phyloP scores from a whole-genome alignment of 1,140 invertebrate genomes.

The Drosophila micromelanica region DNA sequence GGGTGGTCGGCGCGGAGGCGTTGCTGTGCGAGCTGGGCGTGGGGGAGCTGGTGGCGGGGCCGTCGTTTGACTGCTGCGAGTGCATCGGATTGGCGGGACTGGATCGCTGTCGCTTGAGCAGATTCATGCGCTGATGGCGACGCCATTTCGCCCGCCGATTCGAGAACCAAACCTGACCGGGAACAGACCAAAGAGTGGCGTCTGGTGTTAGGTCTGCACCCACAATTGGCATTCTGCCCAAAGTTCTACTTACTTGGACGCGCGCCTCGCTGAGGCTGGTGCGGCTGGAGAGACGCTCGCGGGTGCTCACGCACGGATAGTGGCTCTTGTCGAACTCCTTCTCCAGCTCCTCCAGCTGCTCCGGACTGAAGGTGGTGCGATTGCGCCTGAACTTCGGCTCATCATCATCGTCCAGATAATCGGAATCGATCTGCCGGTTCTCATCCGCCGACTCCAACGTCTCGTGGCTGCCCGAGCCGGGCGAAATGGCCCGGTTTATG shows the following conservation, averaged over 20 bases:
- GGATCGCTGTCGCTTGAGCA: slow-evolving; percentile 90
- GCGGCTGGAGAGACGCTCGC: slow-evolving; percentile 95
- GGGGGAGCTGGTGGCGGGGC: slow-evolving; percentile 69
- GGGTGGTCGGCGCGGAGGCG: slow-evolving; percentile 60
- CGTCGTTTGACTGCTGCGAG: slow-evolving; percentile 77
- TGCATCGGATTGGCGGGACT: slow-evolving; percentile 76
- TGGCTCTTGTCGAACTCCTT: slow-evolving; percentile 98
- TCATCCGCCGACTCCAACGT: slow-evolving; percentile 82
- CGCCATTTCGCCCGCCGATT: slow-evolving; percentile 98
- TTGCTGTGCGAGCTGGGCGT: slow-evolving; percentile 77
- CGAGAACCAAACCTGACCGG: slow-evolving; percentile 96
- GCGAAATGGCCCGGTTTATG: slow-evolving; percentile 71
- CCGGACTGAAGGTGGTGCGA: slow-evolving; percentile 96
- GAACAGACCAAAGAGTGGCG: slow-evolving; percentile 3
- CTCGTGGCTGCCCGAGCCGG: slow-evolving; percentile 82
- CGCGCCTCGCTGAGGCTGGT: slow-evolving; percentile 97
- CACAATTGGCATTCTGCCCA: background rate
- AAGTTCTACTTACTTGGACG: slow-evolving; percentile 91
- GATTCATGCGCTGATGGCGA: slow-evolving; percentile 96
- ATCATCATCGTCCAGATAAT: slow-evolving; percentile 90
- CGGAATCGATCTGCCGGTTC: slow-evolving; percentile 86
- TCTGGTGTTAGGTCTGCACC: slow-evolving; percentile 23
- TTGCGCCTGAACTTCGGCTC: slow-evolving; percentile 96
- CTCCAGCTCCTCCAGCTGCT: slow-evolving; percentile 96
- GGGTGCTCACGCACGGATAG: slow-evolving; percentile 97